phyloP scores from a whole-genome alignment of 2,113 vertebrate species.

The Gallinago media region DNA sequence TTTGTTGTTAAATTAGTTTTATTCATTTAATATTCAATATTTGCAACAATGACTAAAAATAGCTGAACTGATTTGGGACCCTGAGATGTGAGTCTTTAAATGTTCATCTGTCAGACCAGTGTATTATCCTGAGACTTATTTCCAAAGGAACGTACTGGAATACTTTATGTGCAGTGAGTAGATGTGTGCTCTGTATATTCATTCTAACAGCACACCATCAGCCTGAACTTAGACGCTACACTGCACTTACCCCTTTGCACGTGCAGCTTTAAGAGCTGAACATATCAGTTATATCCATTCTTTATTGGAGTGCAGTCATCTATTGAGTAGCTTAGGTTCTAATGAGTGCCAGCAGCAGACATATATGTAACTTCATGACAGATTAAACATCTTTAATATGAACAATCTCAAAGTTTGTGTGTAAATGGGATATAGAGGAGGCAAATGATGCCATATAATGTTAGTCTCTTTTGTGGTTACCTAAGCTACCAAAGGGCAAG shows the following conservation, averaged over 20 bases:
- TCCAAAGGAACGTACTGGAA: not conserved
- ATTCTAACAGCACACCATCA: not conserved
- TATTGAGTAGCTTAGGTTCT: constrained; percentile 41
- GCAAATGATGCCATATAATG: constrained; percentile 24
- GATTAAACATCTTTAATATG: constrained; percentile 26
- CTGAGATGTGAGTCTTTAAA: not conserved
- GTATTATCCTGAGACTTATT: not conserved
- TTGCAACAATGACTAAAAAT: not conserved
- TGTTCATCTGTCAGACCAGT: not conserved
- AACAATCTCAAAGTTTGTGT: not conserved
- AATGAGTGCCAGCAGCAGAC: not conserved
- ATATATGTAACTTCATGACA: not conserved
- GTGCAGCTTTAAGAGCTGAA: not conserved
- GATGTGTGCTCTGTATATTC: not conserved
- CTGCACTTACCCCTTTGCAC: not conserved
- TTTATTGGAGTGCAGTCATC: constrained; percentile 54
- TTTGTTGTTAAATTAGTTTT: constrained; percentile 27
- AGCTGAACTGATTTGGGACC: not conserved
- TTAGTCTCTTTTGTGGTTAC: constrained; percentile 7
- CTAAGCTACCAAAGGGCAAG: not conserved
- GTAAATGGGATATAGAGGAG: constrained; percentile 18
- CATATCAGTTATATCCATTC: not conserved
- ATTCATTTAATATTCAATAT: constrained; percentile 8
- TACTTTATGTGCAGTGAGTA: not conserved
- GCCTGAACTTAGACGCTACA: not conserved